Percentiles rank a stretch among this genome's conserved stretches.
Conservation (phyloP, 2,797 vertebrate genomes). For the Cygnus olor region DNA sequence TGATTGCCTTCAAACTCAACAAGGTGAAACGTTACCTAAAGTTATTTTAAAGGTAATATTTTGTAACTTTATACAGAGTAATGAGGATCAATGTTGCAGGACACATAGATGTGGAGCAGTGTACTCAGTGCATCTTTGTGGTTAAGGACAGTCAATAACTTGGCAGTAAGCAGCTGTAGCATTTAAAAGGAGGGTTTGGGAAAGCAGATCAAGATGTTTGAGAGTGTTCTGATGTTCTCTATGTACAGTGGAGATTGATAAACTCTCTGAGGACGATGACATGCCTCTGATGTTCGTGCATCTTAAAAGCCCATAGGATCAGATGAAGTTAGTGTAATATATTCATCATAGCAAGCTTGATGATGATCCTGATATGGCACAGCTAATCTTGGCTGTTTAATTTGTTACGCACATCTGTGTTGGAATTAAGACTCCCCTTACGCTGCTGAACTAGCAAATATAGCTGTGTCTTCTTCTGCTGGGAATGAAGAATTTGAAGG, state of each 20-base stretch:
- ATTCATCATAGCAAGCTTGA: background rate
- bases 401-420: background rate
- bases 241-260: rapidly evolving
- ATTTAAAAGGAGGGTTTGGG: background rate
- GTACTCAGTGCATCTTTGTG: background rate
- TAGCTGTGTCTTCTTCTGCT: background rate
- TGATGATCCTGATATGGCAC: rapidly evolving
- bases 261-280: background rate
- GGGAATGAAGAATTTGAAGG: background rate
- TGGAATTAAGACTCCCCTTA: background rate
- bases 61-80: background rate
- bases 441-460: background rate
- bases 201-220: background rate
- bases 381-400: background rate
- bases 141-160: background rate
- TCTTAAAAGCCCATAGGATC: background rate
- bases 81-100: background rate
- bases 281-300: background rate
- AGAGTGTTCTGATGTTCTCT: background rate
- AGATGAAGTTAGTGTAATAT: rapidly evolving
- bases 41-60: background rate
- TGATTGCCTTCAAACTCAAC: background rate
- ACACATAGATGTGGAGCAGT: background rate
- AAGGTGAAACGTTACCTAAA: background rate
- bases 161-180: background rate